Conservation (phyloP, 2,797 vertebrate genomes). For the Cirrhinus mrigala region DNA sequence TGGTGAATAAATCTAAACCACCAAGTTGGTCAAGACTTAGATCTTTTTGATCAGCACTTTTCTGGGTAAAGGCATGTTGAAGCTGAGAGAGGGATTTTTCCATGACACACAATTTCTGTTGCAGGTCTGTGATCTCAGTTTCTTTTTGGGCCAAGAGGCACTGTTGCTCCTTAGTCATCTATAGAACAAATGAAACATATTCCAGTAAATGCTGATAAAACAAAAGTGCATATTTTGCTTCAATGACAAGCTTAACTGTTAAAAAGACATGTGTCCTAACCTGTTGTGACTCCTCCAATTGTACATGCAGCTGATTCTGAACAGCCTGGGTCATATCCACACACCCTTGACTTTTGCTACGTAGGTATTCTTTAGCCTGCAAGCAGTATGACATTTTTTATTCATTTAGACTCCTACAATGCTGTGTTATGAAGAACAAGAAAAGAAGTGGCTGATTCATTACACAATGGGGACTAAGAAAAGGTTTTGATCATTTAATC, state of each 20-base stretch:
- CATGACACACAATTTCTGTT: slow-evolving; percentile 61
- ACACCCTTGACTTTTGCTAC: slow-evolving; percentile 72
- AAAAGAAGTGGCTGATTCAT: no score
- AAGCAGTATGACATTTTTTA: slow-evolving; percentile 14
- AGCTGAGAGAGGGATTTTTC: slow-evolving; percentile 63
- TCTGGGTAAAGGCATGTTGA: slow-evolving; percentile 59
- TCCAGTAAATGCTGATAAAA: no score
- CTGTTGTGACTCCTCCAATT: slow-evolving; percentile 66
- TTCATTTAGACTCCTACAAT: neutral
- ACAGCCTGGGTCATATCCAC: slow-evolving; percentile 63
- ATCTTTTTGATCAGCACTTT: slow-evolving; percentile 27
- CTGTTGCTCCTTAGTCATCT: slow-evolving; percentile 55
- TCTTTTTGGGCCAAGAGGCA: slow-evolving; percentile 64
- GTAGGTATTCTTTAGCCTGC: slow-evolving; percentile 80
- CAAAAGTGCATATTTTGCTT: neutral
- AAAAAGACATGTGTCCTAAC: slow-evolving; percentile 34
- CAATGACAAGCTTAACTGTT: neutral
- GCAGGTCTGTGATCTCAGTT: slow-evolving; percentile 61
- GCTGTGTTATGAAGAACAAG: neutral
- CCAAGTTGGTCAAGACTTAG: neutral
- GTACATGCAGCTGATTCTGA: slow-evolving; percentile 65
- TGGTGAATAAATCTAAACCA: neutral
- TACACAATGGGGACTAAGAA: neutral
- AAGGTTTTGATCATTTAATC: neutral
- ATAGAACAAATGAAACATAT: neutral